A percentile compares a stretch with the other conserved stretches of the same genome.
phyloP scores from a whole-genome alignment of 2,797 vertebrate genomes.

The Halcyon chelicuti region DNA sequence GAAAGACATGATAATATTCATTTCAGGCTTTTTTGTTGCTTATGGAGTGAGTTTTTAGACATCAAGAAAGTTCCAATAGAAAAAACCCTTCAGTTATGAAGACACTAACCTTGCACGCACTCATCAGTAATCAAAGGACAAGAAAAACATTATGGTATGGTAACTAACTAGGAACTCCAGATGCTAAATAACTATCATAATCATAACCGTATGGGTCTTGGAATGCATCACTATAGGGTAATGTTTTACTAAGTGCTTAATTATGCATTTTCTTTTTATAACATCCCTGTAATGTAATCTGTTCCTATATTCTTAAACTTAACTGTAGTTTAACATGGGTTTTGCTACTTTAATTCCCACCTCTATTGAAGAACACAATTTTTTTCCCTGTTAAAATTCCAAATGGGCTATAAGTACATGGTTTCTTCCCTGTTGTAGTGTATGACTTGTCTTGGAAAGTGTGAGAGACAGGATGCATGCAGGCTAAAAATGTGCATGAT shows the following conservation, averaged over 20 bases:
- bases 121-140: slow-evolving; percentile 3
- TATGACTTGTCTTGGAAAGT: slow-evolving; percentile 17
- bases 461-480: slow-evolving; percentile 43
- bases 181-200: slow-evolving; percentile 20
- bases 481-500: background rate
- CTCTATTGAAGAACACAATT: background rate
- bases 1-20: background rate
- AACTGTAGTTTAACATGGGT: background rate
- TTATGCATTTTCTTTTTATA: slow-evolving; percentile 42
- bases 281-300: background rate
- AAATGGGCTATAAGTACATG: slow-evolving; percentile 22
- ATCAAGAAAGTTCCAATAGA: background rate
- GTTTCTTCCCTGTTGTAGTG: background rate
- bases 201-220: background rate
- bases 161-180: background rate
- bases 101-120: background rate
- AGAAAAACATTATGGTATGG: background rate
- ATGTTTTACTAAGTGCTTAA: slow-evolving; percentile 22
- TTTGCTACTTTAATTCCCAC: slow-evolving; percentile 7
- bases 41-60: background rate
- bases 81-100: background rate
- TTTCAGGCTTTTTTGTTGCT: background rate
- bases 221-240: background rate
- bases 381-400: slow-evolving; percentile 39
- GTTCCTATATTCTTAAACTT: background rate